Percentiles rank a stretch among this genome's conserved stretches.
Conservation (phyloP, 2,888 invertebrate genomes). For the Subacronicta megacephala region DNA sequence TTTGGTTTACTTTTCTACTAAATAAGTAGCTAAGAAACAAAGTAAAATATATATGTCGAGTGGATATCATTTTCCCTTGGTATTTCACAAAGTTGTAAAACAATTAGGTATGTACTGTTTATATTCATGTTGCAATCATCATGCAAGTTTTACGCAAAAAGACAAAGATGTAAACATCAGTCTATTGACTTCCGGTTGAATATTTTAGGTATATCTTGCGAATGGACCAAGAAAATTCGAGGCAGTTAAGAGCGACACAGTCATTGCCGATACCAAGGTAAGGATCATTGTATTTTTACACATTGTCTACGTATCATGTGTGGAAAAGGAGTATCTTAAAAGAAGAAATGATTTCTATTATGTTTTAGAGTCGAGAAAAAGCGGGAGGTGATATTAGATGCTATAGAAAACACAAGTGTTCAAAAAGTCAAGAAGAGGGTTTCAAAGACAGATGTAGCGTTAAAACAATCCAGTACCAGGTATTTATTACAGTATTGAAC, state of each 20-base stretch:
- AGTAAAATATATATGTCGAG: too few relatives aligned
- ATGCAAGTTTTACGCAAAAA: not conserved
- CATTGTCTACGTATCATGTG: not conserved
- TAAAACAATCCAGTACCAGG: conserved; percentile 52
- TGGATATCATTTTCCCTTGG: too few relatives aligned
- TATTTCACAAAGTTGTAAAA: too few relatives aligned
- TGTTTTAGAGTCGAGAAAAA: conserved; percentile 70
- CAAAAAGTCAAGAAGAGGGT: conserved; percentile 76
- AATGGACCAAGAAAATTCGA: conserved; percentile 80
- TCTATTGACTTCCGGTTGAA: conserved; percentile 54
- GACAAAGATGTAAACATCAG: conserved; percentile 13
- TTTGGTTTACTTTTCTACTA: too few relatives aligned
- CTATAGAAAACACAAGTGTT: conserved; percentile 66
- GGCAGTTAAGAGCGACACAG: conserved; percentile 83
- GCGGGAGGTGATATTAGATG: conserved; percentile 59
- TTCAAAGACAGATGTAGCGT: conserved; percentile 68
- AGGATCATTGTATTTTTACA: not conserved
- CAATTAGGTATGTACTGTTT: too few relatives aligned
- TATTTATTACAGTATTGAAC: conserved; percentile 10
- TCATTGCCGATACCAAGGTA: conserved; percentile 78
- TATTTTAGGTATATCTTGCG: conserved; percentile 68
- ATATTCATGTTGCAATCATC: too few relatives aligned
- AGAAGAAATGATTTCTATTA: conserved; percentile 17
- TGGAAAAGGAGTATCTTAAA: not conserved
- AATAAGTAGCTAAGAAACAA: too few relatives aligned